phyloP scores from a whole-genome alignment of 1,140 invertebrate species.

The Drosophila chauvacae region DNA sequence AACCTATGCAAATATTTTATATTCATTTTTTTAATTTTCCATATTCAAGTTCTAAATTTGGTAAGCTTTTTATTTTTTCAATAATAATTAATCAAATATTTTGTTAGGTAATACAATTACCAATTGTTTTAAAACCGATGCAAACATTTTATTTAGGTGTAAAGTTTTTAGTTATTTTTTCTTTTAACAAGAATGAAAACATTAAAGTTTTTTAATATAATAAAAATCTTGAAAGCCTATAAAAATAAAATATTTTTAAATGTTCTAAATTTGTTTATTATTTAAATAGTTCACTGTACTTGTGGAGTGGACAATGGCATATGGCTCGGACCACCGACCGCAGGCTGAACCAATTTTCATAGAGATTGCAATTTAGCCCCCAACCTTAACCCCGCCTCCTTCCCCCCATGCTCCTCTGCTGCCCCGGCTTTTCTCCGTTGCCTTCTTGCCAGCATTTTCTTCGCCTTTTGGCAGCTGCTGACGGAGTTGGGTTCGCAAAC shows the following conservation, averaged over 20 bases:
- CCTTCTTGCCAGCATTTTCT: constrained; percentile 35
- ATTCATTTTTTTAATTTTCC: neutral
- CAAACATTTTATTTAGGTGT: neutral
- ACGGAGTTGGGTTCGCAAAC: constrained; percentile 73
- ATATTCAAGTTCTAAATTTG: neutral
- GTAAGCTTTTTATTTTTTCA: neutral
- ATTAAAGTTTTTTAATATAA: too few relatives aligned
- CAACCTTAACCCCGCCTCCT: constrained; percentile 18
- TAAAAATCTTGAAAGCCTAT: too few relatives aligned
- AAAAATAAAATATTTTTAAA: too few relatives aligned
- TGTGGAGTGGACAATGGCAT: constrained; percentile 21
- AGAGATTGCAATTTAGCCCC: constrained; percentile 55
- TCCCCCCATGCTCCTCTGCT: neutral
- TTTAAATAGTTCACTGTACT: constrained; percentile 6
- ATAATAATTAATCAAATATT: neutral
- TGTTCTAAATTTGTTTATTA: neutral
- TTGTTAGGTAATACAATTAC: neutral
- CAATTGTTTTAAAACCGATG: neutral
- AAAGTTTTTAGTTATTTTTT: too few relatives aligned
- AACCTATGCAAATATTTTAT: neutral
- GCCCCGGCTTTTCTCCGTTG: constrained; percentile 1
- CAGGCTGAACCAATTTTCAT: constrained; percentile 71
- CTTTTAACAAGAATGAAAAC: too few relatives aligned
- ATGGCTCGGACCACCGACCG: constrained; percentile 47
- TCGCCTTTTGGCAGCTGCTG: constrained; percentile 45